Conservation (phyloP, 1,140 invertebrate genomes). For the Coenobita brevimanus region DNA sequence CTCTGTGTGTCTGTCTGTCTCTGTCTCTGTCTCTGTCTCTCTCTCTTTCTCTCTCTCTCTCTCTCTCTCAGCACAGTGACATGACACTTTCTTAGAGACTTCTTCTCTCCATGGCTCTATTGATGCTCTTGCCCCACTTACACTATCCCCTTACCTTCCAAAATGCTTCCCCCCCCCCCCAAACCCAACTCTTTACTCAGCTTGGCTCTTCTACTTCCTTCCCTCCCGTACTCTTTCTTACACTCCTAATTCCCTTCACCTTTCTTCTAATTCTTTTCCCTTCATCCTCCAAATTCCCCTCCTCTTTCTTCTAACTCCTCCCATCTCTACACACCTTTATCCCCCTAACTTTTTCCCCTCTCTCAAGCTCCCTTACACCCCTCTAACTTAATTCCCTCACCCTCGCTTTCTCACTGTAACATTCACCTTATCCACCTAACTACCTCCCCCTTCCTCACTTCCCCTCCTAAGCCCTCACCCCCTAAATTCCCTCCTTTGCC, state of each 20-base stretch:
- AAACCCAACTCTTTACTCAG: background rate
- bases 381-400: background rate
- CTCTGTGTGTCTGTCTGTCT: background rate
- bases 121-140: background rate
- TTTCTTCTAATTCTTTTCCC: slow-evolving; percentile 2
- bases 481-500: too few relatives aligned
- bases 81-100: too few relatives aligned
- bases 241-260: background rate
- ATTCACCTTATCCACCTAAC: too few relatives aligned
- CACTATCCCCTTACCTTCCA: background rate
- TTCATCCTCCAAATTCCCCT: background rate
- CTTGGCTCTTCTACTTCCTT: background rate
- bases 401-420: background rate
- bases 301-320: too few relatives aligned
- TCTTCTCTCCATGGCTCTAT: background rate
- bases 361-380: background rate
- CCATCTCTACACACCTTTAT: too few relatives aligned
- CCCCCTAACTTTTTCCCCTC: too few relatives aligned
- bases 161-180: too few relatives aligned
- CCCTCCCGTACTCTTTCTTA: background rate
- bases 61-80: background rate
- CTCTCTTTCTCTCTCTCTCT: background rate
- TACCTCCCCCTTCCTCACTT: too few relatives aligned
- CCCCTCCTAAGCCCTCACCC: too few relatives aligned
- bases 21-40: background rate